These are phyloP conservation scores for Patagioenas fasciata DNA, from an alignment of 2,113 vertebrate genomes.

Conservation along the genomic window DNA sequence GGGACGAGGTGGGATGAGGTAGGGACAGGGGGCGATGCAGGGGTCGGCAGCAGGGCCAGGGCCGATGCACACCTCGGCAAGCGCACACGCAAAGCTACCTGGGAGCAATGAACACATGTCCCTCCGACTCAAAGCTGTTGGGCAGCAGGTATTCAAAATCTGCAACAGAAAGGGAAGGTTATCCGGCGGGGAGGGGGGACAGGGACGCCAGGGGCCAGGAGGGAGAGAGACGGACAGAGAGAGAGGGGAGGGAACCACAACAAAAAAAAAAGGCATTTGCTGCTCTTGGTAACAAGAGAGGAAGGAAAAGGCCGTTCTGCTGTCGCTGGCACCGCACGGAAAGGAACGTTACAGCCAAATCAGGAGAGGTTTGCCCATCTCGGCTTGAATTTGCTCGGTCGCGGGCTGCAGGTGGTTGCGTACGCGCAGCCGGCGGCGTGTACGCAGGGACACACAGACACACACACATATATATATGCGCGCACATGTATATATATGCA, in stretches of 20 bases:
- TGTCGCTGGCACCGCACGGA: slow-evolving; percentile 72
- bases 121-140: slow-evolving; percentile 99
- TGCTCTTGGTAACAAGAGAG: slow-evolving; percentile 68
- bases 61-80: slow-evolving; percentile 76
- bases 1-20: slow-evolving; percentile 59
- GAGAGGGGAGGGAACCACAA: slow-evolving; percentile 55
- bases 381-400: slow-evolving; percentile 44
- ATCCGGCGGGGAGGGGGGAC: slow-evolving; percentile 78
- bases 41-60: slow-evolving; percentile 29
- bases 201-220: slow-evolving; percentile 42
- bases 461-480: slow-evolving; percentile 72
- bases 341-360: slow-evolving; percentile 85
- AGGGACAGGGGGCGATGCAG: slow-evolving; percentile 6
- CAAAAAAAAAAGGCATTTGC: slow-evolving; percentile 20
- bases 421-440: slow-evolving; percentile 25
- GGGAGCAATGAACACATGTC: slow-evolving; percentile 99
- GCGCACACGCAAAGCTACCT: slow-evolving; percentile 94
- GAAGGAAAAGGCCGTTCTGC: slow-evolving; percentile 70
- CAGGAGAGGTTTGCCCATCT: slow-evolving; percentile 60
- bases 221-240: slow-evolving; percentile 71
- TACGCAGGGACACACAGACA: slow-evolving; percentile 60
- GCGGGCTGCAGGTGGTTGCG: slow-evolving; percentile 66
- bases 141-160: slow-evolving; percentile 99
- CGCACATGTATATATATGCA: slow-evolving; percentile 76
- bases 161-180: slow-evolving; percentile 99